phyloP scores from a whole-genome alignment of 2,797 vertebrate species.

The Bovichtus variegatus region DNA sequence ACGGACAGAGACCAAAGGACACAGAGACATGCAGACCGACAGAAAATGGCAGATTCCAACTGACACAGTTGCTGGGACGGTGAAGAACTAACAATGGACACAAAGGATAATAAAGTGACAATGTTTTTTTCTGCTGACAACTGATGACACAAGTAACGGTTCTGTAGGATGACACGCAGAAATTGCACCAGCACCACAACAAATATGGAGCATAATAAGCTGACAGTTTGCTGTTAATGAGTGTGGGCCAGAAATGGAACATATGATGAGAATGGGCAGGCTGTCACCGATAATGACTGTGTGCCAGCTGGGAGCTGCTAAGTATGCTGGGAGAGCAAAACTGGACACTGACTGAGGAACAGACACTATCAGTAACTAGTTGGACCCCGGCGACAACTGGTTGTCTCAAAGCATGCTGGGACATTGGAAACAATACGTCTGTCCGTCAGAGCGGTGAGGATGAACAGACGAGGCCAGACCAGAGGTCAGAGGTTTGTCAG shows the following conservation, averaged over 20 bases:
- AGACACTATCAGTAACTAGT: constrained; percentile 7
- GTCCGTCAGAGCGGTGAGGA: constrained; percentile 69
- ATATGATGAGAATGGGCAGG: constrained; percentile 43
- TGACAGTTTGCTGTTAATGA: constrained; percentile 51
- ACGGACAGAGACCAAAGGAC: constrained; percentile 14
- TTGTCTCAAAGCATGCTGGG: constrained; percentile 52
- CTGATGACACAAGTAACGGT: constrained; percentile 38
- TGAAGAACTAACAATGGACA: constrained; percentile 19
- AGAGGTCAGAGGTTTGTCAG: constrained; percentile 98
- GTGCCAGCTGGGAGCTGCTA: constrained; percentile 50
- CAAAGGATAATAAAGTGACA: constrained; percentile 26
- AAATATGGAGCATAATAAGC: constrained; percentile 43
- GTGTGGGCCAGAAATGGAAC: constrained; percentile 41
- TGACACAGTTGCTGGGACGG: constrained; percentile 4
- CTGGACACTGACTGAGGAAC: constrained; percentile 18
- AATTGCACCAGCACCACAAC: constrained; percentile 35
- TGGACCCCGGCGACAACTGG: constrained; percentile 32
- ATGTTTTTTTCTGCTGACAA: constrained; percentile 7
- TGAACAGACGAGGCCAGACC: constrained; percentile 91
- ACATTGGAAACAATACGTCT: constrained; percentile 32
- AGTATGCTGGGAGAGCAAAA: constrained; percentile 62
- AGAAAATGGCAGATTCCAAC: constrained; percentile 14
- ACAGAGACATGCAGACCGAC: background rate
- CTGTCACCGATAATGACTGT: constrained; percentile 31
- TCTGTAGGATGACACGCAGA: constrained; percentile 36